These are phyloP conservation scores for Temnothorax ravouxi DNA, from an alignment of 2,888 invertebrate genomes.

Conservation along the genomic window DNA sequence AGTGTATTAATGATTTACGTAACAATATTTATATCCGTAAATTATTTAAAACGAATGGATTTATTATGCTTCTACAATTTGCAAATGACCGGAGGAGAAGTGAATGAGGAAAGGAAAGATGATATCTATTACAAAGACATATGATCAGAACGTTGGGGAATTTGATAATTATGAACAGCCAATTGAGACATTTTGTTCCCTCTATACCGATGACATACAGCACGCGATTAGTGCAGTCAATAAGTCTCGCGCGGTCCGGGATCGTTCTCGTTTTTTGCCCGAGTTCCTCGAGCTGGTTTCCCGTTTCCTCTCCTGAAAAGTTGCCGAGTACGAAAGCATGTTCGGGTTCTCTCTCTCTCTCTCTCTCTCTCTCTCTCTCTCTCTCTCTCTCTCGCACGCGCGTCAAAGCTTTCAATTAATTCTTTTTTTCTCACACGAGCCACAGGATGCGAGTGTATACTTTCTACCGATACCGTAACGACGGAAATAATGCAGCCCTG, in stretches of 20 bases:
- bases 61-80: neutral
- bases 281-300: neutral
- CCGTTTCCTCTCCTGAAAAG: constrained; percentile 35
- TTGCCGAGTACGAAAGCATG: constrained; percentile 18
- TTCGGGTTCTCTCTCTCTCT: neutral
- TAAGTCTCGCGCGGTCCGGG: constrained; percentile 18
- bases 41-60: neutral
- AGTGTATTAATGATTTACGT: neutral
- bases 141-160: neutral
- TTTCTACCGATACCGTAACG: neutral
- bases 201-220: neutral
- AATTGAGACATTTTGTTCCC: neutral
- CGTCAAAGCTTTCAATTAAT: constrained; percentile 39
- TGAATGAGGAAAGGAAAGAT: neutral
- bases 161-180: constrained; percentile 10
- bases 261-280: constrained; percentile 33
- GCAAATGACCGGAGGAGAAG: too few relatives aligned
- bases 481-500: neutral
- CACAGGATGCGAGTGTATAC: neutral
- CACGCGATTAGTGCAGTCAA: constrained; percentile 40
- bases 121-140: neutral
- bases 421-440: constrained; percentile 25
- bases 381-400: neutral
- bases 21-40: neutral
- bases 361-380: neutral